These are phyloP conservation scores for Hemistola chrysoprasaria DNA, from an alignment of 2,888 invertebrate species.

Conservation along the genomic window DNA sequence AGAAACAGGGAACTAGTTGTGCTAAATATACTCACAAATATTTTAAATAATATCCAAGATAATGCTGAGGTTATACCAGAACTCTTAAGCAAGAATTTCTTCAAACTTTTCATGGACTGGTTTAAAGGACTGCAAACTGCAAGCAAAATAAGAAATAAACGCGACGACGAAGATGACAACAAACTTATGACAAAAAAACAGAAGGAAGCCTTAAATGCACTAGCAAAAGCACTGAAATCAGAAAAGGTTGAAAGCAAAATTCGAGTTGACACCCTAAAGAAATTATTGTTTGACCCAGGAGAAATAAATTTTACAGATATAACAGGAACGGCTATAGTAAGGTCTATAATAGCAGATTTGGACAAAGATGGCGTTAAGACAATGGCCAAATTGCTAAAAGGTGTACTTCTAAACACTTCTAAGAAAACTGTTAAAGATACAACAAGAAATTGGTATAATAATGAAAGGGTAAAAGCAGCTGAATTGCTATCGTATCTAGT, in stretches of 20 bases:
- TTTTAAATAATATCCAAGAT: conserved; percentile 74
- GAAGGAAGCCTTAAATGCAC: conserved; percentile 75
- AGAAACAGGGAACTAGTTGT: conserved; percentile 83
- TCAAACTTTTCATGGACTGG: conserved; percentile 84
- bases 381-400: conserved; percentile 83
- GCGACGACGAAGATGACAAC: conserved; percentile 70
- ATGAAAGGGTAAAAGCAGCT: conserved; percentile 86
- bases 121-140: conserved; percentile 83
- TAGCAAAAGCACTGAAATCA: conserved; percentile 73
- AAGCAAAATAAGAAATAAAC: conserved; percentile 78
- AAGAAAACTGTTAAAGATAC: conserved; percentile 73
- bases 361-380: conserved; percentile 83
- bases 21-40: conserved; percentile 80
- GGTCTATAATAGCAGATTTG: conserved; percentile 84
- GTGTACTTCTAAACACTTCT: conserved; percentile 81
- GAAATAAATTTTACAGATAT: conserved; percentile 88
- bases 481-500: conserved; percentile 74
- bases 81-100: conserved; percentile 84
- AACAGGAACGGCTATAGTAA: conserved; percentile 84
- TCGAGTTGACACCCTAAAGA: conserved; percentile 83
- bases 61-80: conserved; percentile 75
- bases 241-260: conserved; percentile 72
- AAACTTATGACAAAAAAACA: conserved; percentile 80
- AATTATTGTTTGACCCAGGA: conserved; percentile 86
- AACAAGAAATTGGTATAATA: conserved; percentile 85